Conservation (phyloP, 2,113 vertebrate genomes). For the Sinosuthora webbiana region DNA sequence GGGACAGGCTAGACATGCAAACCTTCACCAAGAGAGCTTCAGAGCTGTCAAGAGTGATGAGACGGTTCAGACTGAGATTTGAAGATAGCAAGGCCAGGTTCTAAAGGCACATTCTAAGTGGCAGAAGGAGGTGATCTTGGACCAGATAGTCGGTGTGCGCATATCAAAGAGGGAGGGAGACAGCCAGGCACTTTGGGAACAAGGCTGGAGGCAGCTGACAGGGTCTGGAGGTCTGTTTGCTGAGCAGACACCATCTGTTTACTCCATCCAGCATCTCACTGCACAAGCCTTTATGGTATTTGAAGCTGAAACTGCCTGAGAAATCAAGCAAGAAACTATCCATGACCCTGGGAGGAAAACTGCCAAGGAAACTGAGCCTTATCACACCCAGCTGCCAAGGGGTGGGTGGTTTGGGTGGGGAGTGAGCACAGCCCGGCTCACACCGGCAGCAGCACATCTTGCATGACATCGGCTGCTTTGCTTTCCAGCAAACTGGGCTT, state of each 20-base stretch:
- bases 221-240: background rate
- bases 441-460: background rate
- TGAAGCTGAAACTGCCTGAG: background rate
- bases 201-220: background rate
- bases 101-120: background rate
- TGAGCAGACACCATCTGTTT: background rate
- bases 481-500: background rate
- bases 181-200: background rate
- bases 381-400: background rate
- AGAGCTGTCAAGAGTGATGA: background rate
- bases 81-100: background rate
- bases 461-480: background rate
- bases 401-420: rapidly evolving
- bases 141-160: background rate
- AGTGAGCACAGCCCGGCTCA: background rate
- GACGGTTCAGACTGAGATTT: background rate
- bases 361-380: background rate
- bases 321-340: background rate
- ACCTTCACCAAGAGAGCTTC: background rate
- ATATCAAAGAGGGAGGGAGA: background rate
- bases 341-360: background rate
- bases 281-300: background rate
- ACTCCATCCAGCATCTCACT: background rate
- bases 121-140: background rate
- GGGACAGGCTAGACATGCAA: background rate